Base-by-base conservation (phyloP, 2,888 invertebrate genomes). In the Balanococcus diminutus region DNA sequence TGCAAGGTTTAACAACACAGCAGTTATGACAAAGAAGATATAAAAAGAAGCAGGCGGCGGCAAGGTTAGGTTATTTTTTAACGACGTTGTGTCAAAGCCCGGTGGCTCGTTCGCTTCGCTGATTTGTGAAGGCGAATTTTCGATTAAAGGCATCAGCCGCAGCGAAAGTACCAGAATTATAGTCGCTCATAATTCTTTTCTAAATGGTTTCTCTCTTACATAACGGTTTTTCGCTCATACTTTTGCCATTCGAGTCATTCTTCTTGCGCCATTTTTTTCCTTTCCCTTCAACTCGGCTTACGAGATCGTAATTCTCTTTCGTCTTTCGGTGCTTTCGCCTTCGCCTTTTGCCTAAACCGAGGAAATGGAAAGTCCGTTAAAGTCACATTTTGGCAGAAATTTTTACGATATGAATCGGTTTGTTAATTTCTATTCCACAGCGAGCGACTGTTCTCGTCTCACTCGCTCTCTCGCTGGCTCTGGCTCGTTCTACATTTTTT, bases 121-220 rank as follows among this genome's bases (percentile, higher is more conserved):
- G 87, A 87, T 87, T 87, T 87, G 87, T 87, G 87, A 87, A 87
- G 87, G 87, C 87, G 87, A 87, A 86, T 87, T 87, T 87, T 87
- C 87, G 87, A 87, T 87, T 87, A 87, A 87, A 87, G 87, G 83
- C 87, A 87, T 87, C 87, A 87, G 86, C 87, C 87, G 56, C 87
- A 87, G 87, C 79, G 84, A 86, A 81, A 84, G 83, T 75, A 75
- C 83, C 86, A 86, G 83, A 86, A 86, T 86, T 86, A 86, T 86
- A 61, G 82, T 82, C 82, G 67, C 86, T 81, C 81, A 86, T 86
- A 86, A 86, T 86, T 86, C 86, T 82, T 86, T 82, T 82, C 86
- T 86, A 86, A 86, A 86, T 86, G 86, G 86, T 82, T 86, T 86
- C 86, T 82, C 51, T 56, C 84, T 84, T 84, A 84, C 84, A 84